These are phyloP conservation scores for Petroica traversi DNA, from an alignment of 2,113 vertebrate species.

Conservation along the genomic window DNA sequence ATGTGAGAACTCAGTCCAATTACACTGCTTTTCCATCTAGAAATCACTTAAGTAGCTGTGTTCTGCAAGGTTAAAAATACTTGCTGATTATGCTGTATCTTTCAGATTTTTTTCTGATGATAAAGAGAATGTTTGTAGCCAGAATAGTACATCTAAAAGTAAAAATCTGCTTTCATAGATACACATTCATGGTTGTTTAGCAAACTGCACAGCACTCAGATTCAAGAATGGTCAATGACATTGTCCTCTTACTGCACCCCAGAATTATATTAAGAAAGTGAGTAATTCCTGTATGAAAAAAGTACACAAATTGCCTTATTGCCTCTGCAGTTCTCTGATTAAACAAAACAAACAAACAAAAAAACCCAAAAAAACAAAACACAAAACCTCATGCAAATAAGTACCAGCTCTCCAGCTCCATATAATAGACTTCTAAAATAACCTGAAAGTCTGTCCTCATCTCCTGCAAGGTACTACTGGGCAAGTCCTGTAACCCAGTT, in stretches of 20 bases:
- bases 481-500: background rate
- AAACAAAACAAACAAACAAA: background rate
- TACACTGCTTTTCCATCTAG: background rate
- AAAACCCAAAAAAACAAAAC: background rate
- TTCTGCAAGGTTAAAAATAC: background rate
- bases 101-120: background rate
- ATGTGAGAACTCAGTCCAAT: background rate
- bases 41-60: background rate
- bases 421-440: background rate
- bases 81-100: background rate
- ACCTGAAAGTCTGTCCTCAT: background rate
- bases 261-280: background rate
- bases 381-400: background rate
- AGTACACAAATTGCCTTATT: background rate
- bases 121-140: background rate
- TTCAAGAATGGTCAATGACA: background rate
- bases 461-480: background rate
- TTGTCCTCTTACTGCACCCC: background rate
- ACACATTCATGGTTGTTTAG: background rate
- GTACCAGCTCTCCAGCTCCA: accelerated
- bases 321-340: background rate
- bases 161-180: background rate
- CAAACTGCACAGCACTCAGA: background rate
- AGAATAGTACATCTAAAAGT: background rate
- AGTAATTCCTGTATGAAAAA: background rate